phyloP scores from a whole-genome alignment of 2,888 invertebrate genomes.

The Creontiades dilutus region DNA sequence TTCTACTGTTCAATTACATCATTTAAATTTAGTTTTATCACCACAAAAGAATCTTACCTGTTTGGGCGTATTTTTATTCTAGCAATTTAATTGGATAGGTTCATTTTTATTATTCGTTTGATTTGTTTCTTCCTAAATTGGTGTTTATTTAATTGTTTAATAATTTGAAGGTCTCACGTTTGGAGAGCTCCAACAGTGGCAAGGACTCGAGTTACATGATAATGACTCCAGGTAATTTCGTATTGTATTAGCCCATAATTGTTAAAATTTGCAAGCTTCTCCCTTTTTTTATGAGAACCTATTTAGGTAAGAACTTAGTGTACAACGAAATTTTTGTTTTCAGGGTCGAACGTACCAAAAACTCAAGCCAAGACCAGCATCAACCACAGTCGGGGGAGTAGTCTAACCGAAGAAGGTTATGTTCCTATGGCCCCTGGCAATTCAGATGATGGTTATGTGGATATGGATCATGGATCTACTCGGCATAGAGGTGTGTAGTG shows the following conservation, averaged over 20 bases:
- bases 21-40: no score
- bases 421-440: slow-evolving; percentile 84
- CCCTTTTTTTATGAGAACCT: no score
- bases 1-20: no score
- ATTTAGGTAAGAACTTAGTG: no score
- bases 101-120: not conserved
- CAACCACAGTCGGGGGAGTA: slow-evolving; percentile 83
- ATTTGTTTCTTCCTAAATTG: not conserved
- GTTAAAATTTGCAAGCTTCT: no score
- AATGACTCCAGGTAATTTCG: slow-evolving; percentile 65
- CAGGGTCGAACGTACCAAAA: not conserved
- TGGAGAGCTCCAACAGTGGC: slow-evolving; percentile 77
- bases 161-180: slow-evolving; percentile 78
- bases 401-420: slow-evolving; percentile 83
- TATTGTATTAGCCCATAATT: no score
- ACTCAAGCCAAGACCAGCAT: slow-evolving; percentile 58
- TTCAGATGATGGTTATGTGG: slow-evolving; percentile 82
- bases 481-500: slow-evolving; percentile 60
- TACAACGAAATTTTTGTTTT: not conserved
- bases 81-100: not conserved
- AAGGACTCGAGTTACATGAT: slow-evolving; percentile 57
- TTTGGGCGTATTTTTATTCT: no score
- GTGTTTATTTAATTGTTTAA: not conserved
- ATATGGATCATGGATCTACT: slow-evolving; percentile 81
- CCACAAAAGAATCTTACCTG: no score